Base-by-base conservation (phyloP, 2,888 invertebrate genomes). In the Latheticus oryzae region DNA sequence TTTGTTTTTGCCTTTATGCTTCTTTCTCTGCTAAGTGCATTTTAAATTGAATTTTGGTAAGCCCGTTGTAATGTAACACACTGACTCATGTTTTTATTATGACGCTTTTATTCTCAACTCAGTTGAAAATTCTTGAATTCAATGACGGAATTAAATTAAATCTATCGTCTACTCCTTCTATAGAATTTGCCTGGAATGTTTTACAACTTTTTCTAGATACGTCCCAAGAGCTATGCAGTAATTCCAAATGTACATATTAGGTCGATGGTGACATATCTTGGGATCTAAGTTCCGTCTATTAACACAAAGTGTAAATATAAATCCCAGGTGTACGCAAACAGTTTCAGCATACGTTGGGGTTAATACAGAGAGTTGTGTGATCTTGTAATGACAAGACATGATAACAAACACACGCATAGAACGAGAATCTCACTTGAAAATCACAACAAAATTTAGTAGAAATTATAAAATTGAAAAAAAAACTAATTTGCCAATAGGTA, bases 261-360 rank as follows among this genome's bases (percentile, higher is more conserved):
- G 42, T 52, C 40, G 43, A 52, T 52, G 8, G 19, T 42, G 42
- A 52, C 42, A 52, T 43, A 42, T 43, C 52, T 17, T 11, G 52
- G 52, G 52, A 52, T 52, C 52, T 52, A 33, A 52, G 33, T 42
- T 30, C 38, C 26, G 43, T 42, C 8, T 42, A 52, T 52, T 52
- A 52, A 43, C 38, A 32, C 26, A 33, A 33, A 42, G 43, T 42
- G 52, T 43, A 52, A 52, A 52, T 43, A 52, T 42, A 33, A 52
- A 38, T 51, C 38, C 21, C 26, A 24, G 15, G 28, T 33, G 15
- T 23, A 42, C n/a, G 43, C 33, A 43, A 52, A 52, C 43, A 43
- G 32, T 23, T n/a, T n/a, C n/a, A n/a, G n/a, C n/a, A n/a, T n/a
- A n/a, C n/a, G n/a, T n/a, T n/a, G n/a, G n/a, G n/a, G n/a, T n/a